Percentiles rank a stretch among this genome's conserved stretches.
phyloP scores from a whole-genome alignment of 2,888 invertebrate species.

The Euspilapteryx auroguttella region DNA sequence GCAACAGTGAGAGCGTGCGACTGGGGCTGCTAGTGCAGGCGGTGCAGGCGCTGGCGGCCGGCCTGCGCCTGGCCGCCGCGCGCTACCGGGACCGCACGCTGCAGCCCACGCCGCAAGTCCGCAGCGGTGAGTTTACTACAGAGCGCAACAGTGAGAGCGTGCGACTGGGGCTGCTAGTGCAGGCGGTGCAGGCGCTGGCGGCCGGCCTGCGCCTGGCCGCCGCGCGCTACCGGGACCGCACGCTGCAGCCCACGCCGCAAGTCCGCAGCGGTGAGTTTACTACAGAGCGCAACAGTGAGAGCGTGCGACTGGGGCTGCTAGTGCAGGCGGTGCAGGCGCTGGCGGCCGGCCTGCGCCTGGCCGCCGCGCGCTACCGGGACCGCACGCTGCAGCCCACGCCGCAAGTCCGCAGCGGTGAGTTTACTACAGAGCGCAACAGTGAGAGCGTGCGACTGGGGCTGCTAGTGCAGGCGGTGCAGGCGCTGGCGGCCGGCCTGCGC shows the following conservation, averaged over 20 bases:
- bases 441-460: slow-evolving; percentile 74
- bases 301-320: slow-evolving; percentile 79
- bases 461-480: slow-evolving; percentile 87
- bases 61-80: slow-evolving; percentile 84
- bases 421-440: slow-evolving; percentile 28
- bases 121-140: slow-evolving; percentile 68
- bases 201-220: slow-evolving; percentile 92
- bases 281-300: slow-evolving; percentile 34
- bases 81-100: slow-evolving; percentile 83
- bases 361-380: slow-evolving; percentile 81
- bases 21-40: slow-evolving; percentile 87
- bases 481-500: slow-evolving; percentile 92
- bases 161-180: slow-evolving; percentile 83
- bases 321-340: slow-evolving; percentile 91
- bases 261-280: slow-evolving; percentile 78
- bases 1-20: slow-evolving; percentile 57
- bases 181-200: slow-evolving; percentile 91
- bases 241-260: slow-evolving; percentile 86
- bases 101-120: slow-evolving; percentile 89
- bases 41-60: slow-evolving; percentile 93
- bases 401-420: slow-evolving; percentile 84
- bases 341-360: slow-evolving; percentile 90
- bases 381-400: slow-evolving; percentile 88
- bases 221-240: slow-evolving; percentile 79
- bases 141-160: slow-evolving; percentile 41